These are phyloP conservation scores for Pseudotriccus pelzelni DNA, from an alignment of 2,797 vertebrate species.

Conservation along the genomic window DNA sequence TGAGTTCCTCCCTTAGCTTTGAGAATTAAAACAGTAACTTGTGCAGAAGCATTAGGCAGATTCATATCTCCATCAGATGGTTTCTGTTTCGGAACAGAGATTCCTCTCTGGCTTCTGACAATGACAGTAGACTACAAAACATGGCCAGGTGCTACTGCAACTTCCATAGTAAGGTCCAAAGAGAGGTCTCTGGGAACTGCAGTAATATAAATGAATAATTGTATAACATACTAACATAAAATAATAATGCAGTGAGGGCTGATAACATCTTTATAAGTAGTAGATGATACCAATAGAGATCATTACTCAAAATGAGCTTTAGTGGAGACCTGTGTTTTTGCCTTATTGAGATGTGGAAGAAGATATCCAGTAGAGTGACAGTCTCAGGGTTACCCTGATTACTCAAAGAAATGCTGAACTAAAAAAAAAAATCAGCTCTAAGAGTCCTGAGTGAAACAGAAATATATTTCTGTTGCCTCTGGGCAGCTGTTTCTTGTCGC, in stretches of 20 bases:
- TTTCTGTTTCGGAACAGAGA: accelerated
- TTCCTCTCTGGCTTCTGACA: not conserved
- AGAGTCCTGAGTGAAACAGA: not conserved
- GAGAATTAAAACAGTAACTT: not conserved
- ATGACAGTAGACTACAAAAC: not conserved
- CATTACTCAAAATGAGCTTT: not conserved
- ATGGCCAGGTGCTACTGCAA: not conserved
- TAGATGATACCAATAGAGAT: not conserved
- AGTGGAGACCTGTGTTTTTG: not conserved
- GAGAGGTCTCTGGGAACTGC: not conserved
- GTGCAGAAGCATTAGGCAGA: not conserved
- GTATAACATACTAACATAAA: not conserved
- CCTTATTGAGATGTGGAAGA: not conserved
- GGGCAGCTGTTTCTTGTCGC: not conserved
- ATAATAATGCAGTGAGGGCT: not conserved
- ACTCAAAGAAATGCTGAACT: not conserved
- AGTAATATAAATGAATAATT: not conserved
- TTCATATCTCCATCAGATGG: not conserved
- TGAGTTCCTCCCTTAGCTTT: not conserved
- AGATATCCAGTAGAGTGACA: not conserved
- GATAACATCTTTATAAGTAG: not conserved
- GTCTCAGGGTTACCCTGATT: not conserved
- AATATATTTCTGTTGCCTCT: not conserved
- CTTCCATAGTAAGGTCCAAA: not conserved
- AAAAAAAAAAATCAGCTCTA: not conserved